phyloP scores from a whole-genome alignment of 1,140 invertebrate genomes.

The Cydia fagiglandana region DNA sequence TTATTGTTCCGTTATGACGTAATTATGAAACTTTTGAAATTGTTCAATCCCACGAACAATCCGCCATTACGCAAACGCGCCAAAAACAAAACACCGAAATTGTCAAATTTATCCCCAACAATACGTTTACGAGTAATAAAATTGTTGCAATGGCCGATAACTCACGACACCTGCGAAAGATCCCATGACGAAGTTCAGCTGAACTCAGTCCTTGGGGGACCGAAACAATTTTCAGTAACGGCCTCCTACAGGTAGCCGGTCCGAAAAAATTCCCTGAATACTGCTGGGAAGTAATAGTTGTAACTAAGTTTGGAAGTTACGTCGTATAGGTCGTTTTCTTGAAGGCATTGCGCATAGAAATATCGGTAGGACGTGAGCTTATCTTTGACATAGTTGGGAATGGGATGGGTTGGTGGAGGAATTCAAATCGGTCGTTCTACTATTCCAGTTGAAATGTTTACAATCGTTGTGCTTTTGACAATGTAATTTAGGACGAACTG shows the following conservation, averaged over 20 bases:
- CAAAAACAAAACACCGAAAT: constrained; percentile 25
- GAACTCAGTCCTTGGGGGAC: constrained; percentile 48
- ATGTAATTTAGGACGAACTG: neutral
- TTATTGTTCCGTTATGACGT: neutral
- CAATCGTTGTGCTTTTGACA: neutral
- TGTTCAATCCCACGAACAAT: neutral
- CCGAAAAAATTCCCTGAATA: constrained; percentile 45
- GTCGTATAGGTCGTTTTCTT: neutral
- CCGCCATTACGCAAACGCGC: constrained; percentile 11
- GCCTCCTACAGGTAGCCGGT: constrained; percentile 53
- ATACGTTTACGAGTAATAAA: constrained; percentile 54
- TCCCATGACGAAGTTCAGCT: constrained; percentile 49
- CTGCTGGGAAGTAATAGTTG: neutral
- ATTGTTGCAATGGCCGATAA: constrained; percentile 52
- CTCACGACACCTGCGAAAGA: constrained; percentile 61
- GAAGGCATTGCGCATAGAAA: constrained; percentile 53
- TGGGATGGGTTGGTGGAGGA: constrained; percentile 1
- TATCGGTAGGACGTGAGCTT: constrained; percentile 51
- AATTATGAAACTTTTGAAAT: neutral
- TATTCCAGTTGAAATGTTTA: neutral
- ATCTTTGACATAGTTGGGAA: constrained; percentile 38
- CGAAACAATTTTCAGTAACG: constrained; percentile 68
- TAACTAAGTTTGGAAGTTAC: neutral
- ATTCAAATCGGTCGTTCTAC: neutral
- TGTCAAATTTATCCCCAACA: constrained; percentile 30